These are phyloP conservation scores for Sphyrna mokarran DNA, from an alignment of 2,113 vertebrate species.

Conservation along the genomic window DNA sequence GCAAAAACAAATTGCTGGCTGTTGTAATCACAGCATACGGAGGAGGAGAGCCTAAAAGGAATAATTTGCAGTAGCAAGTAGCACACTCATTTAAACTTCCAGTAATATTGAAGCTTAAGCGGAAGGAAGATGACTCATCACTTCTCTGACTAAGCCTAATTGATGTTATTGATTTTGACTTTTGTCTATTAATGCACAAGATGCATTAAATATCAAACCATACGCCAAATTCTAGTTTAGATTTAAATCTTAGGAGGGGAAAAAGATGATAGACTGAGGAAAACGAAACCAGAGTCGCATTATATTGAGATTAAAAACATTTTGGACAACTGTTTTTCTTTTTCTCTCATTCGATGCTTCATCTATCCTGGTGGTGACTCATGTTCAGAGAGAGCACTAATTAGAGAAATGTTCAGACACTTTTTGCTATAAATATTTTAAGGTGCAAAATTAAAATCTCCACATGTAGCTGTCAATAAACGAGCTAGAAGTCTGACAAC, in stretches of 20 bases:
- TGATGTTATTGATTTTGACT: not conserved
- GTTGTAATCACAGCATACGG: not conserved
- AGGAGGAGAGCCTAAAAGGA: not conserved
- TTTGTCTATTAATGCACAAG: not conserved
- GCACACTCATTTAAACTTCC: not conserved
- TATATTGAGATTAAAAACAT: not conserved
- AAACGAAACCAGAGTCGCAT: not conserved
- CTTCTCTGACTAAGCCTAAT: not conserved
- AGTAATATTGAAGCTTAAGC: conserved; percentile 8
- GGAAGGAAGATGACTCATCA: not conserved
- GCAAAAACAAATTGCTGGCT: not conserved
- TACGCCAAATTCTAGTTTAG: not conserved
- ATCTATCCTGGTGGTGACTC: not conserved
- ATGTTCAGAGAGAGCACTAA: not conserved
- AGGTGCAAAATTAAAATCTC: not conserved
- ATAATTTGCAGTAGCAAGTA: not conserved
- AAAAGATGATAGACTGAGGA: not conserved
- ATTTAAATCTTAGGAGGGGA: not conserved
- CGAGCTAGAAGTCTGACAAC: no score
- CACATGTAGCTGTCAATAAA: not conserved
- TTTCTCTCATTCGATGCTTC: not conserved
- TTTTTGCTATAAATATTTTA: not conserved
- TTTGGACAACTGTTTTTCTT: not conserved
- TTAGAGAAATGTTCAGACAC: not conserved
- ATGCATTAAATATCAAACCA: not conserved